Conservation (phyloP, 53 echinoderm and acorn worm species). For the Echinarachnius parma region DNA sequence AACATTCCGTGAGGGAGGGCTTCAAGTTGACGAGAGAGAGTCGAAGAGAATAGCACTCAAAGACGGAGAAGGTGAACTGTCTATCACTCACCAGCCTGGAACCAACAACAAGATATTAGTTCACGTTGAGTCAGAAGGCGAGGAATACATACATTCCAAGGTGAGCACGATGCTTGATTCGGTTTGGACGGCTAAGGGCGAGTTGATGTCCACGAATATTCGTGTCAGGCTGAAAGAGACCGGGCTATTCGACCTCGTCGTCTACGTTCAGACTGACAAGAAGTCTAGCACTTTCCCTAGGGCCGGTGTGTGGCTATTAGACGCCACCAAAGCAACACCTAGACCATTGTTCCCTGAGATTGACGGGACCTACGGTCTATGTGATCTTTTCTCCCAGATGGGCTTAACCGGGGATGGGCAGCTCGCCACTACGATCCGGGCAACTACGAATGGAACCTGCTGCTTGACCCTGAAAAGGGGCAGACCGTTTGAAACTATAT, state of each 20-base stretch:
- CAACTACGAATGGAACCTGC: neutral
- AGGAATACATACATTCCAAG: neutral
- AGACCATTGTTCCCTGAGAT: conserved; percentile 6
- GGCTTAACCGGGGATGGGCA: neutral
- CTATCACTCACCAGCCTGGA: conserved; percentile 4
- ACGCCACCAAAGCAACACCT: neutral
- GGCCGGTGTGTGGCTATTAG: conserved; percentile 31
- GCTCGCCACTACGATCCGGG: neutral
- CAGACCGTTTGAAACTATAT: neutral
- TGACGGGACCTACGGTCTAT: conserved; percentile 8
- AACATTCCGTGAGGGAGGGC: conserved; percentile 4
- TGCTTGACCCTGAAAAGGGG: neutral
- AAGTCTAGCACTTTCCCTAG: neutral
- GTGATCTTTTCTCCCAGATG: neutral
- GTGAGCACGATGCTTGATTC: neutral
- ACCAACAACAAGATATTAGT: neutral
- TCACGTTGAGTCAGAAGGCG: neutral
- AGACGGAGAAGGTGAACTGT: conserved; percentile 16
- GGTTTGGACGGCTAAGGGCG: neutral
- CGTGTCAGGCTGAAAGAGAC: neutral
- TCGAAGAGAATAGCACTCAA: conserved; percentile 6
- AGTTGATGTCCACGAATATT: neutral
- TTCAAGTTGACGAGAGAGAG: neutral
- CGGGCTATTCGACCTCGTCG: conserved; percentile 4
- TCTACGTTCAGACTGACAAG: conserved; percentile 1